phyloP scores from a whole-genome alignment of 2,113 vertebrate genomes.

The Passerina amoena region DNA sequence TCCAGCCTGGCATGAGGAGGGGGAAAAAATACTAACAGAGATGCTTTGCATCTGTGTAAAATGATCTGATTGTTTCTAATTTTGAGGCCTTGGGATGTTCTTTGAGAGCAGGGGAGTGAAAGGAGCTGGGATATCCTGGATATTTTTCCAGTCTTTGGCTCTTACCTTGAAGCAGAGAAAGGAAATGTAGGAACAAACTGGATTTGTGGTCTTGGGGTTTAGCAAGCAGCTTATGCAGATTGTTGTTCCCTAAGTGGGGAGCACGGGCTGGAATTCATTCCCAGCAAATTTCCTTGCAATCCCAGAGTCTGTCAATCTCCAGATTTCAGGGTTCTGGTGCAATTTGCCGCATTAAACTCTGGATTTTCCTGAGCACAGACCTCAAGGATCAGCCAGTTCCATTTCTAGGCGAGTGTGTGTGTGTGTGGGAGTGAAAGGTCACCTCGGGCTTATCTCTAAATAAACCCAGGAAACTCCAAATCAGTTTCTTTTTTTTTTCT shows the following conservation, averaged over 20 bases:
- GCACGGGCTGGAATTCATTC: neutral
- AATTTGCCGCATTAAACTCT: neutral
- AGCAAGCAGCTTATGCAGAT: neutral
- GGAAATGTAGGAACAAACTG: neutral
- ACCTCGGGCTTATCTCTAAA: conserved; percentile 35
- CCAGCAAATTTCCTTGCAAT: fast-evolving
- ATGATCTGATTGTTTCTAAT: neutral
- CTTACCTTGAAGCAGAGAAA: neutral
- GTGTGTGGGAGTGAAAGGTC: conserved; percentile 61
- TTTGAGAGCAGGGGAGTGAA: neutral
- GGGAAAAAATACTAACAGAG: neutral
- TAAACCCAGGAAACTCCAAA: conserved; percentile 41
- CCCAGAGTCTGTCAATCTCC: neutral
- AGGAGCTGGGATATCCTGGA: neutral
- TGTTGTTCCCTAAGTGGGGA: neutral
- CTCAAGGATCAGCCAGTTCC: neutral
- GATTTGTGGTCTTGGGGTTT: neutral
- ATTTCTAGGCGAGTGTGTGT: neutral
- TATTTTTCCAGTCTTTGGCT: neutral
- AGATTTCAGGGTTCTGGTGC: neutral
- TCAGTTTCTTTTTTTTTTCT: neutral
- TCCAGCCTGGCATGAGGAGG: neutral
- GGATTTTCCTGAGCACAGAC: neutral
- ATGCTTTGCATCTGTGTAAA: neutral
- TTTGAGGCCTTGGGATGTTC: neutral